Percentiles rank a stretch among this genome's conserved stretches.
These are phyloP conservation scores for Lemur catta DNA, from an alignment of 2,797 vertebrate genomes.

Conservation along the genomic window DNA sequence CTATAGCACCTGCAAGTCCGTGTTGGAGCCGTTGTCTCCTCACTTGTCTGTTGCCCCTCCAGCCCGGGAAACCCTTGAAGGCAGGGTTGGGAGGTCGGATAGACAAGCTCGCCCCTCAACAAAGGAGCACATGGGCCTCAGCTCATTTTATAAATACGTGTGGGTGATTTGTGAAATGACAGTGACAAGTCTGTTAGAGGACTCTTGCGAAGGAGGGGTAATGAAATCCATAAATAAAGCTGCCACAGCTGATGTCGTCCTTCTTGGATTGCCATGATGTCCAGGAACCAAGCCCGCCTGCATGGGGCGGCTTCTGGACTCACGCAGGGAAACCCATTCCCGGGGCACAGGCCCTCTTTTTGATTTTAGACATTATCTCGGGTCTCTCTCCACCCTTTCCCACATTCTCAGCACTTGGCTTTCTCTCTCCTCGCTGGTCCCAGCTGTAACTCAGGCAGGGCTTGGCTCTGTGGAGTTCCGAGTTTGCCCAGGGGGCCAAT, in stretches of 20 bases:
- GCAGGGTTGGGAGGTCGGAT: not conserved
- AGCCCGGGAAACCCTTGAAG: not conserved
- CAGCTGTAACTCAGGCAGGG: not conserved
- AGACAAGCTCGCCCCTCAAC: not conserved
- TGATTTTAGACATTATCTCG: not conserved
- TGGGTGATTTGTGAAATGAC: not conserved
- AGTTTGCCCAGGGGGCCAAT: constrained; percentile 1
- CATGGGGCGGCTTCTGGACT: not conserved
- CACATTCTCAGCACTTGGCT: not conserved
- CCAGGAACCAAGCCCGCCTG: not conserved
- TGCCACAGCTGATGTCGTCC: not conserved
- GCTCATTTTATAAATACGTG: not conserved
- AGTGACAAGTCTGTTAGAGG: not conserved
- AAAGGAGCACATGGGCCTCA: not conserved
- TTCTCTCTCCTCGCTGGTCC: constrained; percentile 1
- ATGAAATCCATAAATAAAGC: not conserved
- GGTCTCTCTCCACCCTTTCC: not conserved
- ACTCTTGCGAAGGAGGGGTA: not conserved
- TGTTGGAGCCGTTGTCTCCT: not conserved
- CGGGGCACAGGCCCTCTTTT: not conserved
- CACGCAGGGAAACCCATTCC: not conserved
- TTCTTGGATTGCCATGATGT: not conserved
- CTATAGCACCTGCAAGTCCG: not conserved
- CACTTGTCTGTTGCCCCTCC: not conserved
- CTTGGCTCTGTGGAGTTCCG: not conserved